These are phyloP conservation scores for Leuciscus idus DNA, from an alignment of 2,113 vertebrate genomes.

Conservation along the genomic window DNA sequence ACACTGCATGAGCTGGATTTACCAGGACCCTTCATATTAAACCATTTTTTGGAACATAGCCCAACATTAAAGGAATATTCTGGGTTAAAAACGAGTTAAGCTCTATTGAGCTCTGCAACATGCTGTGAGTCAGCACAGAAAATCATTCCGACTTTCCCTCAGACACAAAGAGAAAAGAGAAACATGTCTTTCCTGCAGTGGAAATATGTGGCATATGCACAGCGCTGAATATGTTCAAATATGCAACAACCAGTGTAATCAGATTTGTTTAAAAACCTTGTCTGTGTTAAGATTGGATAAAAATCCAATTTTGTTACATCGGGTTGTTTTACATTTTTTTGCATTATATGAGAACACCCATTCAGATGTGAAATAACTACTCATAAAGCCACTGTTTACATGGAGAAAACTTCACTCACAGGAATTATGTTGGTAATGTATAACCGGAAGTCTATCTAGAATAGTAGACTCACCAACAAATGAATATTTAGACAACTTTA, in stretches of 20 bases:
- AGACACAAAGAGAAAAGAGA: background rate
- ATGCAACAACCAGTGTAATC: background rate
- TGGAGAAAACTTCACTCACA: too few species aligned
- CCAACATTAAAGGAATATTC: background rate
- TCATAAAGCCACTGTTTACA: too few species aligned
- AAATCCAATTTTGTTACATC: background rate
- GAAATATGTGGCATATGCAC: background rate
- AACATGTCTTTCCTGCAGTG: background rate
- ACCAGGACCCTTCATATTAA: slow-evolving; percentile 2
- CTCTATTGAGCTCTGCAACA: slow-evolving; percentile 4
- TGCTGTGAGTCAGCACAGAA: background rate
- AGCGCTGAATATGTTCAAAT: background rate
- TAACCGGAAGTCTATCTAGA: too few species aligned
- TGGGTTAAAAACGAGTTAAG: background rate
- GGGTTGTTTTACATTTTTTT: too few species aligned
- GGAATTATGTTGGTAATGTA: too few species aligned
- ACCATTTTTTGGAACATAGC: background rate
- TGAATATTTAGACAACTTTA: too few species aligned
- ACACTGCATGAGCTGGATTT: slow-evolving; percentile 7
- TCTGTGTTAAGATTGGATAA: background rate
- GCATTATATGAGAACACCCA: too few species aligned
- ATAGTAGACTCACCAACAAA: too few species aligned
- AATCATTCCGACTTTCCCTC: background rate
- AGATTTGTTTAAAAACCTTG: background rate
- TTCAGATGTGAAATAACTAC: too few species aligned